These are phyloP conservation scores for Brachionus koreanus DNA, from an alignment of 1,140 invertebrate genomes.

Conservation along the genomic window DNA sequence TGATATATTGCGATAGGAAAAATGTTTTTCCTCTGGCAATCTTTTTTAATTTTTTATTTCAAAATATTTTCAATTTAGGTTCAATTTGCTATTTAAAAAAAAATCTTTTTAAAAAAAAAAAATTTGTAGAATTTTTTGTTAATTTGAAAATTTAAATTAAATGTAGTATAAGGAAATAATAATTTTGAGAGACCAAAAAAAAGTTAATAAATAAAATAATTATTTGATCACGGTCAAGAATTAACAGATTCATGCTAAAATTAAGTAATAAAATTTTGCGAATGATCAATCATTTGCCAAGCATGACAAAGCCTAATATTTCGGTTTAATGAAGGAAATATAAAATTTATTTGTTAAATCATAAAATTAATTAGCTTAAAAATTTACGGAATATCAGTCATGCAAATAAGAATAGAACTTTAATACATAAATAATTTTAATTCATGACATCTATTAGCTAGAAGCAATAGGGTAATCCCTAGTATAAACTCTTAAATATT, in stretches of 20 bases:
- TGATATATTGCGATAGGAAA: background rate
- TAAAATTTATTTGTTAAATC: background rate
- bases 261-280: background rate
- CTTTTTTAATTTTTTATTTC: background rate
- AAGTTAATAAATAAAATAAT: background rate
- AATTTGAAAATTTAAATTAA: background rate
- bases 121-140: background rate
- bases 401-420: background rate
- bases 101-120: too few relatives aligned
- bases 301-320: background rate
- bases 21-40: background rate
- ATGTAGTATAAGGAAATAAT: background rate
- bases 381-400: slow-evolving; percentile 1
- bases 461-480: background rate
- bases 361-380: background rate
- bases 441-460: background rate
- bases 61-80: background rate
- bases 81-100: too few relatives aligned
- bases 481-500: background rate
- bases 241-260: background rate
- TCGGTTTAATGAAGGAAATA: background rate
- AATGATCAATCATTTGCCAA: background rate
- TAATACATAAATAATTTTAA: background rate
- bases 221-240: background rate
- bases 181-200: too few relatives aligned